A percentile compares a stretch with the other conserved stretches of the same genome.
These are phyloP conservation scores for Malurus splendens DNA, from an alignment of 2,797 vertebrate genomes.

Conservation along the genomic window DNA sequence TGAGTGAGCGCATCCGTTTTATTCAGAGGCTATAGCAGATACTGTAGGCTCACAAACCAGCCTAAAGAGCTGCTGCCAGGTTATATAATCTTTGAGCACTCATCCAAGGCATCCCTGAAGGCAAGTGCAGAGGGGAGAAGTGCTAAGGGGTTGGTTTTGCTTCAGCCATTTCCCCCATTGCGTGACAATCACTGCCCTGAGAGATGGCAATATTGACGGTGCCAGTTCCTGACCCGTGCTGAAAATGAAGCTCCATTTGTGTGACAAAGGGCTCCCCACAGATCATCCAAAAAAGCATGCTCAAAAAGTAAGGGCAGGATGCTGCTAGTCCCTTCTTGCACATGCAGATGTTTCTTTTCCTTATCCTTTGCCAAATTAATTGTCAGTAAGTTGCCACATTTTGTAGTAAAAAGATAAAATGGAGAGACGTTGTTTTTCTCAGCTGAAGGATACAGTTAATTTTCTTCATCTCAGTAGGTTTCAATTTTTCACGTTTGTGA, in stretches of 20 bases:
- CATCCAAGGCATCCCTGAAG: slow-evolving; percentile 28
- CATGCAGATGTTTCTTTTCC: neutral
- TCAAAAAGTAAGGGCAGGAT: neutral
- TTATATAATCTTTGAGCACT: slow-evolving; percentile 19
- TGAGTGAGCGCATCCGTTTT: neutral
- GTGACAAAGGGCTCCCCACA: neutral
- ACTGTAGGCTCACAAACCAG: neutral
- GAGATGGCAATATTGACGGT: neutral
- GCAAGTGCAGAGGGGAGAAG: neutral
- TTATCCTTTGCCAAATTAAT: neutral
- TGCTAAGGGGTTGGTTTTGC: neutral
- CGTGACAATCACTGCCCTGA: fast-evolving
- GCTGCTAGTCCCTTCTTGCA: neutral
- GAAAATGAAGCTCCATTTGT: neutral
- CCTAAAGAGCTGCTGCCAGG: slow-evolving; percentile 29
- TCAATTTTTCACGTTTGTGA: neutral
- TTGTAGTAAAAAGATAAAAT: neutral
- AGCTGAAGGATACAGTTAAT: neutral
- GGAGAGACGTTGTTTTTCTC: neutral
- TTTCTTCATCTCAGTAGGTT: neutral
- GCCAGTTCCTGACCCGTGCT: neutral
- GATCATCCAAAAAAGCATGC: neutral
- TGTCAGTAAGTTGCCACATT: neutral
- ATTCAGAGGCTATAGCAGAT: neutral
- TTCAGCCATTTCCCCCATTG: neutral